phyloP scores from a whole-genome alignment of 2,113 vertebrate genomes.

The Alouatta palliata region DNA sequence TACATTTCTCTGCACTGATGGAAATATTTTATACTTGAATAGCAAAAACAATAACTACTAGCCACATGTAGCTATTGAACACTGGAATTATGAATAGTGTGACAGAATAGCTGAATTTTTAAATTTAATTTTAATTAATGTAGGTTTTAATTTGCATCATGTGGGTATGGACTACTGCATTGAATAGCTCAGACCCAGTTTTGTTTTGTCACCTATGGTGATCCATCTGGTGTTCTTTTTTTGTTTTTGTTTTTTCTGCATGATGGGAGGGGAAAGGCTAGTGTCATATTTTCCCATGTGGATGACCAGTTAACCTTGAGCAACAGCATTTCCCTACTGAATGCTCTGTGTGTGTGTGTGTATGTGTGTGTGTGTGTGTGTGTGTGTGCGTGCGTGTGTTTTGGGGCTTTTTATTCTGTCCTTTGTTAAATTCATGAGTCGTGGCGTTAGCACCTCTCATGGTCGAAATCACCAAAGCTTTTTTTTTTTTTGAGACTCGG shows the following conservation, averaged over 20 bases:
- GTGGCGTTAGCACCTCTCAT: not conserved
- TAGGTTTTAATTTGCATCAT: not conserved
- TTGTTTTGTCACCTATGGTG: not conserved
- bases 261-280: not conserved
- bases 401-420: not conserved
- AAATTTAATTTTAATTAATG: constrained; percentile 18
- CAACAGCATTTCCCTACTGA: not conserved
- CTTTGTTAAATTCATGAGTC: not conserved
- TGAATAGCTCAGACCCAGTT: not conserved
- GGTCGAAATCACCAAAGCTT: not conserved
- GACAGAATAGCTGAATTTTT: not conserved
- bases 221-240: not conserved
- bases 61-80: not conserved
- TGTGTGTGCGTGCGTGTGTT: not conserved
- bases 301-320: not conserved
- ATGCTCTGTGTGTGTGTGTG: not conserved
- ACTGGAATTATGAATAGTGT: not conserved
- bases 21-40: not conserved
- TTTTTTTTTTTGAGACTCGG: not conserved
- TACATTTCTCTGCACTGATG: not conserved
- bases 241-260: not conserved
- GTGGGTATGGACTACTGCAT: not conserved
- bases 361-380: not conserved
- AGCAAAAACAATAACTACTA: not conserved
- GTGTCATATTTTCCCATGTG: not conserved